Evolutionary conservation across 1,140 invertebrate species (phyloP), one percentile per base, ranked within the genome.

Genomic region (Drosophila tropicalis): DNA sequence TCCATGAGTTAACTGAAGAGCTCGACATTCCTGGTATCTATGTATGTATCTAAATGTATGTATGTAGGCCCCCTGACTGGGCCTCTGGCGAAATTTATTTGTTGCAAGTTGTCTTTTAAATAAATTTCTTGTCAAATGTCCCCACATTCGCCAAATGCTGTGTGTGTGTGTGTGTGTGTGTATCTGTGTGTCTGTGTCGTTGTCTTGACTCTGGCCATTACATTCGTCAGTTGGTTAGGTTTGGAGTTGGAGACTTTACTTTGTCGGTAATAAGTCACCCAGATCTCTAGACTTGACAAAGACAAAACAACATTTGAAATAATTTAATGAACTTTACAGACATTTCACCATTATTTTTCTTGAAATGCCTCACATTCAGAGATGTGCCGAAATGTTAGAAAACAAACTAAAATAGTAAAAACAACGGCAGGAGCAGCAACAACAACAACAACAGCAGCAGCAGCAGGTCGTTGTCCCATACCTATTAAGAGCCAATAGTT

Each of bases 101-200:
- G 76, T 89, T 81, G 56, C 84, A 65, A 89, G 84, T 89, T 89
- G 84, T 84, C 84, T 83, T 89, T 89, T 84, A 89, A 89, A 89
- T 89, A 89, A 89, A 89, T 84, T 83, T 79, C 79, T 87, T 87
- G 83, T 87, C 83, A 87, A 87, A 63, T 66, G 72, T 74, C 71
- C 44, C 44, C 69, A 69, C 71, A 55, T 70, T 36, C 56, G 41
- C 34, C 10, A 57, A 63, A 29, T 47, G 40, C 39, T 44, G 47
- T 62, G 34, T 36, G 5, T 36, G 9, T 36, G 9, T 36, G 9
- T 36, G 9, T 36, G 34, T 34, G 5, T 34, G 5, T 34, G 5
- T 34, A 5, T 34, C 0, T 34, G 32, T 34, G 5, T 36, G 7
- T 36, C 0, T 36, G 34, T 36, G 56, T 54, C 67, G 61, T 54